Base-by-base conservation (phyloP, 2,113 vertebrate species). In the Macquaria australasica region DNA sequence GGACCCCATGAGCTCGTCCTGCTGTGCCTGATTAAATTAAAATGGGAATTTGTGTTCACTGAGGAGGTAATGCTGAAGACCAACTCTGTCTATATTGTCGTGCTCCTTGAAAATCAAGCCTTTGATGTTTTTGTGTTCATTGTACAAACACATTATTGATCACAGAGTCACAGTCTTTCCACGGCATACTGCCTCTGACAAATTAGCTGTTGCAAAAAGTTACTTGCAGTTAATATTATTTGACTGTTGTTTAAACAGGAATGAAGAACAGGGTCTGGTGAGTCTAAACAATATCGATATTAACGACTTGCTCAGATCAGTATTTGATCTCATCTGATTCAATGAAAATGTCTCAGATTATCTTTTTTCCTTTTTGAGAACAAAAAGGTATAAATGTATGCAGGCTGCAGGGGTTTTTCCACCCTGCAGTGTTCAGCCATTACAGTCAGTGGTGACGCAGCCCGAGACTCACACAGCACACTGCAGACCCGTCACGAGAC, bases 361-460 rank as follows among this genome's bases (percentile, higher is more conserved):
- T 66, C 11, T 43, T 7, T 45, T 34, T 50, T 15, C 5, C 12
- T 73, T 73, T 48, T 58, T n/a, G 9, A 55, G 10, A 78, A 63
- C 21, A 71, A 78, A 77, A 68, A 68, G 23, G n/a, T 74, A 58
- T 62, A 74, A 87, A 85, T 83, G 51, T 83, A 66, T 83, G 74
- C 71, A 82, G 64, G 62, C 82, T 91, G 89, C 87, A 88, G 81
- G 73, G 67, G 53, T 86, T 90, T 89, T 89, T 86, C 81, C 59
- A 79, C 62, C 86, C 89, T 91, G 94, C 92, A 88, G 84, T 85
- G 88, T 90, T 87, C 74, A 87, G 89, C 83, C 92, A 85, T 90
- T 85, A 92, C 77, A 93, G 87, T 87, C 79, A 85, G 88, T 68
- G 82, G 87, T 94, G 94, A 94, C 91, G 93, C 92, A 94, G 92